phyloP scores from a whole-genome alignment of 2,797 vertebrate species.

The Vultur gryphus region DNA sequence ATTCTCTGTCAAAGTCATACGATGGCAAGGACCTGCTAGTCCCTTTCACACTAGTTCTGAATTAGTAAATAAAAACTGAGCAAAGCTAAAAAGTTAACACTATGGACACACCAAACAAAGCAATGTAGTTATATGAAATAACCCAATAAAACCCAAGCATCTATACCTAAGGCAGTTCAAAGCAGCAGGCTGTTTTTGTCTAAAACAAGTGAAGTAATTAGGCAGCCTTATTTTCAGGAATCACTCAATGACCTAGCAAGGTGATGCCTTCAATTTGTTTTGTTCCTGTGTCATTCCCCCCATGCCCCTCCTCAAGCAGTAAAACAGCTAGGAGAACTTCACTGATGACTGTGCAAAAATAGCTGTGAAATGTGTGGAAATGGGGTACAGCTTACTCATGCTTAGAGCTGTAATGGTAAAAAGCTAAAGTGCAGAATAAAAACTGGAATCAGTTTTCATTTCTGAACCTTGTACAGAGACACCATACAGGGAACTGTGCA shows the following conservation, averaged over 20 bases:
- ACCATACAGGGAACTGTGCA: neutral
- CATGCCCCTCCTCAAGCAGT: neutral
- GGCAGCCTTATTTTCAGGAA: neutral
- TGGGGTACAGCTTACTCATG: neutral
- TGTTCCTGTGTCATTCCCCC: neutral
- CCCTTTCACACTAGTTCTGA: neutral
- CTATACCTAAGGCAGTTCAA: neutral
- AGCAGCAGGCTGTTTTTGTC: neutral
- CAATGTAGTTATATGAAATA: neutral
- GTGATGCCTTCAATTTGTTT: neutral
- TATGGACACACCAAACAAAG: fast-evolving
- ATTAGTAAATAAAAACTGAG: neutral
- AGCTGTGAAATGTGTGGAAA: neutral
- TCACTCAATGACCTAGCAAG: neutral
- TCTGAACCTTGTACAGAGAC: neutral
- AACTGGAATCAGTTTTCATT: neutral
- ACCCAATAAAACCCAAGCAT: neutral
- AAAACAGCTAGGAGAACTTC: neutral
- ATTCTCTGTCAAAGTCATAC: neutral
- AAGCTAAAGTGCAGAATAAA: neutral
- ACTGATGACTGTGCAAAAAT: neutral
- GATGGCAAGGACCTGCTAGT: neutral
- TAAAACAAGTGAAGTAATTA: neutral
- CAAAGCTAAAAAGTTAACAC: neutral
- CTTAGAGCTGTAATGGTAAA: neutral